phyloP scores from a whole-genome alignment of 2,888 invertebrate genomes.

The Drosophila subsilvestris region DNA sequence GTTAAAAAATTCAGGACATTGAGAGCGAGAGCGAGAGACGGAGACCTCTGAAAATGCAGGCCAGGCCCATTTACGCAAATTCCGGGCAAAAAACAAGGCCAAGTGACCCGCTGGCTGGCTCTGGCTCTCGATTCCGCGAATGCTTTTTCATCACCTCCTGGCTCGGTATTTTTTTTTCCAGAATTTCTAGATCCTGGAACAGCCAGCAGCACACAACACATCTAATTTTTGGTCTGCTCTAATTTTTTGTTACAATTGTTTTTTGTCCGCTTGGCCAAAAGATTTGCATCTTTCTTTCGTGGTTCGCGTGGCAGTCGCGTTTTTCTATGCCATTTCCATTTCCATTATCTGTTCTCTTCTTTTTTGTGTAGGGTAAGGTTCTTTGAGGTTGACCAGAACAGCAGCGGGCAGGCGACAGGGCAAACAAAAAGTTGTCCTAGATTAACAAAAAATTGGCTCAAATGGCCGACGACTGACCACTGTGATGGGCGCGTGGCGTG shows the following conservation, averaged over 20 bases:
- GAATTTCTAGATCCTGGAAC: conserved; percentile 32
- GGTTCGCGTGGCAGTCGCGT: conserved; percentile 32
- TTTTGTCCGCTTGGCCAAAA: conserved; percentile 34
- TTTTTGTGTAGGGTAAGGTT: conserved; percentile 2
- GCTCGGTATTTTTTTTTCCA: conserved; percentile 15
- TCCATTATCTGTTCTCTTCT: neutral
- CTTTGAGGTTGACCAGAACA: conserved; percentile 40
- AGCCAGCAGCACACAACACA: conserved; percentile 8
- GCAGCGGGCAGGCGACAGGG: neutral
- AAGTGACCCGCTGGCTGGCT: conserved; percentile 13
- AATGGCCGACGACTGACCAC: conserved; percentile 2
- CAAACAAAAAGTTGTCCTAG: conserved; percentile 42
- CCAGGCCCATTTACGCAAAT: conserved; percentile 52
- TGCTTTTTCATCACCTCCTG: conserved; percentile 25
- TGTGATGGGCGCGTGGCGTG: conserved; percentile 44
- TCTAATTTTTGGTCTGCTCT: conserved; percentile 40
- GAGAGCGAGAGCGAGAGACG: conserved; percentile 47
- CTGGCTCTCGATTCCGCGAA: conserved; percentile 45
- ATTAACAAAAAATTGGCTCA: conserved; percentile 52
- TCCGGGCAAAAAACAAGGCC: conserved; percentile 61
- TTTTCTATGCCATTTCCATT: neutral
- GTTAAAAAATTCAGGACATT: conserved; percentile 69
- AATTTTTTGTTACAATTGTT: conserved; percentile 66
- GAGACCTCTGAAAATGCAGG: conserved; percentile 5
- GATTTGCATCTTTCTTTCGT: conserved; percentile 35